A percentile compares a stretch with the other conserved stretches of the same genome.
These are phyloP conservation scores for Aselliscus stoliczkanus DNA, from an alignment of 2,797 vertebrate genomes.

Conservation along the genomic window DNA sequence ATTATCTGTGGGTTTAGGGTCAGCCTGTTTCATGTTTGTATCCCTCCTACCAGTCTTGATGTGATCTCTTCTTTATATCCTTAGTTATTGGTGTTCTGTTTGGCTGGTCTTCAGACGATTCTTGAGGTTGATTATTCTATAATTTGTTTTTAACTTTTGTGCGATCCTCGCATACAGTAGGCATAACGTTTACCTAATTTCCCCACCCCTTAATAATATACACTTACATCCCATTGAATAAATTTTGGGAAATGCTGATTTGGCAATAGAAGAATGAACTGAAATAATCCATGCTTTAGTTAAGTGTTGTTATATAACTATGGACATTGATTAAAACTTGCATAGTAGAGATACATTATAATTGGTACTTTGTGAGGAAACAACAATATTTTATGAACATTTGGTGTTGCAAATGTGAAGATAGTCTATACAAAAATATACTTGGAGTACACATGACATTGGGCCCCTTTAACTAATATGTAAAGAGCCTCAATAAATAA, in stretches of 20 bases:
- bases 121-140: no score
- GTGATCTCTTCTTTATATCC: no score
- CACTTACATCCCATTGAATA: background rate
- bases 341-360: background rate
- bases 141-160: no score
- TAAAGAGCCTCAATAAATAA: background rate
- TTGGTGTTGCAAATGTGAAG: background rate
- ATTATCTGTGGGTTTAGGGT: no score
- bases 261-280: background rate
- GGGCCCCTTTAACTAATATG: background rate
- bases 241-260: background rate
- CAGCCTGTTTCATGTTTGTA: no score
- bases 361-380: background rate
- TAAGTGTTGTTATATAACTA: background rate
- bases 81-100: no score
- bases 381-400: background rate
- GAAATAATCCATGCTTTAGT: background rate
- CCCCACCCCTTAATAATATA: background rate
- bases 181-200: no score
- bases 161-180: no score
- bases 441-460: background rate
- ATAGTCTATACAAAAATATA: background rate
- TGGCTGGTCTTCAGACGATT: no score
- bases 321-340: background rate
- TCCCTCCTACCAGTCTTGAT: no score